Percentiles rank a stretch among this genome's conserved stretches.
These are phyloP conservation scores for Drosophila rellima DNA, from an alignment of 2,888 invertebrate genomes.

Conservation along the genomic window DNA sequence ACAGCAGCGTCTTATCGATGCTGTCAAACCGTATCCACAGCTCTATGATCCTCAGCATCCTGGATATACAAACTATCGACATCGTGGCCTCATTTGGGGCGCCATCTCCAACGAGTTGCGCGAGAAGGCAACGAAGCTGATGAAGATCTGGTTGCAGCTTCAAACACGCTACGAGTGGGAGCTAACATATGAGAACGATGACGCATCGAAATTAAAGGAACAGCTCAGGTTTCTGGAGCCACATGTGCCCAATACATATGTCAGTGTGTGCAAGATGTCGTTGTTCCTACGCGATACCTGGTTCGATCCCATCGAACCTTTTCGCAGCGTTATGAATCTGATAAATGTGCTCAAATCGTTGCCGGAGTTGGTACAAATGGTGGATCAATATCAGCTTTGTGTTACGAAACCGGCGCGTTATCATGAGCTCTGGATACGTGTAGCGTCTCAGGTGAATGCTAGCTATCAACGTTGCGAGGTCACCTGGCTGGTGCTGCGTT, in stretches of 20 bases:
- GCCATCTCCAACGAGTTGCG: constrained; percentile 74
- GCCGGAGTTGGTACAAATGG: constrained; percentile 50
- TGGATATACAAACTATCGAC: constrained; percentile 57
- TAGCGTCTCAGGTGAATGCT: constrained; percentile 29
- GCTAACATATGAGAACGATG: background rate
- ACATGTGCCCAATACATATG: constrained; percentile 48
- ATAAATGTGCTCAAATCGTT: constrained; percentile 57
- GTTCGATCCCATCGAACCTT: constrained; percentile 77
- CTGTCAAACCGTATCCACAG: constrained; percentile 72
- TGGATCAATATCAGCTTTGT: constrained; percentile 31
- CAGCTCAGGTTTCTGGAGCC: constrained; percentile 61
- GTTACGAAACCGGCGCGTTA: constrained; percentile 38
- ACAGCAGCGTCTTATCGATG: constrained; percentile 57
- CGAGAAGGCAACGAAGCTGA: constrained; percentile 82
- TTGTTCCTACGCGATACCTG: constrained; percentile 60
- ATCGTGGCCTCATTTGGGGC: constrained; percentile 81
- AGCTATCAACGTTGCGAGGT: constrained; percentile 74
- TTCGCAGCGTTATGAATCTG: constrained; percentile 66
- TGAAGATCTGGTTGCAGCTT: constrained; percentile 79
- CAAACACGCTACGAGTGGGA: constrained; percentile 82
- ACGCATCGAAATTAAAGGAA: constrained; percentile 39
- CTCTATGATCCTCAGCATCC: constrained; percentile 64
- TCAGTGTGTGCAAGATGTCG: constrained; percentile 73
- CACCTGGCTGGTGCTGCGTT: constrained; percentile 81
- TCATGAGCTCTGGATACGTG: constrained; percentile 54